A percentile compares a stretch with the other conserved stretches of the same genome.
Evolutionary conservation across 2,888 invertebrate species (phyloP).

Genomic region (Lucinisca nassula): DNA sequence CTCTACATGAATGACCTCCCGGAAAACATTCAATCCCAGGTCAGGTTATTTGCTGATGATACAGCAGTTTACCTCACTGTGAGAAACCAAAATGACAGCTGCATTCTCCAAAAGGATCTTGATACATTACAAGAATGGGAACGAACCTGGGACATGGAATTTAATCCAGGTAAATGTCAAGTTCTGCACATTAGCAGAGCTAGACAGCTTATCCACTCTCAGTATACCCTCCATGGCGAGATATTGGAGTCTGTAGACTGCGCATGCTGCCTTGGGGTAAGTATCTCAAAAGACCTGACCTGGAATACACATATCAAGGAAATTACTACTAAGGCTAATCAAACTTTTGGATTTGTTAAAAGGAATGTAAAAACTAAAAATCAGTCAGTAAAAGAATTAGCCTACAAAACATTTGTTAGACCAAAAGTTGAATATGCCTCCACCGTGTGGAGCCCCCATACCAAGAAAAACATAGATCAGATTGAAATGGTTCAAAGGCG

Average conservation of each 20-base stretch:
- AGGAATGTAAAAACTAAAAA: neutral
- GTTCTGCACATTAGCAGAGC: neutral
- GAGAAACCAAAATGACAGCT: neutral
- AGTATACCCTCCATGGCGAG: neutral
- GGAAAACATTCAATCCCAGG: neutral
- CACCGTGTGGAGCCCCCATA: conserved; percentile 19
- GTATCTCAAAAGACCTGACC: neutral
- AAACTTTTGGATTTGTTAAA: neutral
- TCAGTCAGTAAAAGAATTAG: neutral
- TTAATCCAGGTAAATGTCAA: neutral
- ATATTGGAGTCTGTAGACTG: neutral
- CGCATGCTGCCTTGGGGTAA: neutral
- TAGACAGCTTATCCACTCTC: neutral
- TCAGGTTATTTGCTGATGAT: neutral
- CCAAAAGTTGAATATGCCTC: conserved; percentile 16
- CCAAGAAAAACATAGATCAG: neutral
- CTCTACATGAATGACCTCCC: too few relatives aligned
- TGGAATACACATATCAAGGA: neutral
- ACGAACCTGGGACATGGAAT: conserved; percentile 14
- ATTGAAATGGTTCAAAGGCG: conserved; percentile 21
- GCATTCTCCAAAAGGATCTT: neutral
- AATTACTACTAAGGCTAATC: neutral
- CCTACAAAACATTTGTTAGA: neutral
- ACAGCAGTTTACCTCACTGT: neutral
- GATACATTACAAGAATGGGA: neutral